Conservation (phyloP, 2,888 invertebrate species). For the Epinotia nisella region DNA sequence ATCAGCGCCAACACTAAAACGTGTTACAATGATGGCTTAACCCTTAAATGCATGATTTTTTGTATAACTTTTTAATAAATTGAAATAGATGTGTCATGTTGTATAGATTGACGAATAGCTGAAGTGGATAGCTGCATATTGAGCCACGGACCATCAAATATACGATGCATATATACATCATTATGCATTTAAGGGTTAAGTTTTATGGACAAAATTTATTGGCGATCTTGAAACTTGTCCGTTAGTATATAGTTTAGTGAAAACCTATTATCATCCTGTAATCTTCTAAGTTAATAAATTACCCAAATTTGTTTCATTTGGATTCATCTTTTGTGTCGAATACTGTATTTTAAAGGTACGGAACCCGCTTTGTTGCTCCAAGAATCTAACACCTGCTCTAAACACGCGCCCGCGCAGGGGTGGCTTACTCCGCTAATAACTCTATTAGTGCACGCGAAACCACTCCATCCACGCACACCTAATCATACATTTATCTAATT, state of each 20-base stretch:
- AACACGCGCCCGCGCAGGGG: conserved; percentile 34
- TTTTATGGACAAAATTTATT: neutral
- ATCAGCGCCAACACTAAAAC: neutral
- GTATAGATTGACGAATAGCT: too few species aligned
- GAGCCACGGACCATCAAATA: too few species aligned
- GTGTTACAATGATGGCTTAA: neutral
- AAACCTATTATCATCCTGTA: too few species aligned
- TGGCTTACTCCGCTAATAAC: conserved; percentile 22
- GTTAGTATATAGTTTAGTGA: too few species aligned
- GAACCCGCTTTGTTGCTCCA: conserved; percentile 1
- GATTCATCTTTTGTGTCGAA: neutral
- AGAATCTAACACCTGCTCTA: conserved; percentile 34
- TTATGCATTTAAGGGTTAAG: too few species aligned
- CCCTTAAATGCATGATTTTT: too few species aligned
- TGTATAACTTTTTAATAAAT: too few species aligned
- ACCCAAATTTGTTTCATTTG: neutral
- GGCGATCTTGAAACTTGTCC: neutral
- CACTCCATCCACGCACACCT: conserved; percentile 13
- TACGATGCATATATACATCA: too few species aligned
- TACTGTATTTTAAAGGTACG: neutral
- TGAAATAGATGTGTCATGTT: too few species aligned
- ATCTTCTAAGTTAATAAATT: neutral
- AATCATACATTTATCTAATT: conserved; percentile 21
- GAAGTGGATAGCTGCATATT: too few species aligned
- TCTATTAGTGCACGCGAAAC: conserved; percentile 30